Evolutionary conservation across 2,113 vertebrate species (phyloP).

Genomic region (Charadrius vociferus): DNA sequence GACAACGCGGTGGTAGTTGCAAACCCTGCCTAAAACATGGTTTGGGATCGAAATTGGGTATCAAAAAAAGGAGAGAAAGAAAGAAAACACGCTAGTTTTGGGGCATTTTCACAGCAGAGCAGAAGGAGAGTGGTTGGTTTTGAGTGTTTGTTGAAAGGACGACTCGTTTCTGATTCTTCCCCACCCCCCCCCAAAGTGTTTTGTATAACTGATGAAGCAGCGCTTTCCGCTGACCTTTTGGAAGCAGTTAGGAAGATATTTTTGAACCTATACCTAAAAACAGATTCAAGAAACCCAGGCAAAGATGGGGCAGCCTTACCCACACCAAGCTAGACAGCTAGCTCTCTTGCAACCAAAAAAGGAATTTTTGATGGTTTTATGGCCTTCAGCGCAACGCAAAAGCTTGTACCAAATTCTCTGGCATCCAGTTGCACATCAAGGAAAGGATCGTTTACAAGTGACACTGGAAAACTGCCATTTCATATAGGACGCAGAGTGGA

Average conservation of each 20-base stretch:
- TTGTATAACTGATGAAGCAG: background rate
- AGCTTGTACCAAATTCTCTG: background rate
- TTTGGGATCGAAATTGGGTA: background rate
- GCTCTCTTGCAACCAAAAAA: constrained; percentile 3
- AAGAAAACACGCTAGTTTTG: background rate
- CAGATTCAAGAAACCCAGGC: background rate
- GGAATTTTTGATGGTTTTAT: background rate
- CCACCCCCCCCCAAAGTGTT: background rate
- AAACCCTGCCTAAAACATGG: background rate
- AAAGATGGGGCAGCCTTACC: background rate
- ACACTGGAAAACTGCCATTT: background rate
- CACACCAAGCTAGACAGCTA: background rate
- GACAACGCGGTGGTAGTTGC: background rate
- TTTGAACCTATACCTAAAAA: constrained; percentile 27
- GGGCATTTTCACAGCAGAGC: background rate
- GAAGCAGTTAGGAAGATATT: constrained; percentile 10
- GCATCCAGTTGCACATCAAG: background rate
- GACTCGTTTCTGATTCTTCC: background rate
- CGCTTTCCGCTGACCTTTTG: background rate
- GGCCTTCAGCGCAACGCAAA: background rate
- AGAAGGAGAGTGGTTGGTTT: background rate
- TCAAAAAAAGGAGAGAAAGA: background rate
- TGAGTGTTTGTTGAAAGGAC: background rate
- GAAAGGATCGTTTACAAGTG: background rate
- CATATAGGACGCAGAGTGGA: background rate